These are phyloP conservation scores for Melieria picta DNA, from an alignment of 2,888 invertebrate genomes.

Conservation along the genomic window DNA sequence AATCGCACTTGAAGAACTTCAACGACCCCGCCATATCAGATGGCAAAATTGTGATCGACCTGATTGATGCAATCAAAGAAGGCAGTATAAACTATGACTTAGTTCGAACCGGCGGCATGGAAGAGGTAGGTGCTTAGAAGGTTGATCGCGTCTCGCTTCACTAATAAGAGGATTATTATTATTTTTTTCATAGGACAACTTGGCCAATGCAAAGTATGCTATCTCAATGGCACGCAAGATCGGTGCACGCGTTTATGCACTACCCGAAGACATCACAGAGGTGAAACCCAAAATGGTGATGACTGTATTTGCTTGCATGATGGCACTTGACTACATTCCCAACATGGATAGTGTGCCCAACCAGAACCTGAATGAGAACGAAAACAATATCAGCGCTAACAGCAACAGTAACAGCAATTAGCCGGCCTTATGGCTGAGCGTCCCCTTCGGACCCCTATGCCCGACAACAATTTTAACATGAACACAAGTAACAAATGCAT, in stretches of 20 bases:
- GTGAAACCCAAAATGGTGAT: constrained; percentile 99
- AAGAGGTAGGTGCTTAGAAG: constrained; percentile 74
- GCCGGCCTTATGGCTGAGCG: not conserved
- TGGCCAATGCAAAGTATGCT: constrained; percentile 99
- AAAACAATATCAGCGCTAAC: constrained; percentile 43
- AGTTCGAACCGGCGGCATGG: constrained; percentile 80
- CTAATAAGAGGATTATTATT: too few relatives aligned
- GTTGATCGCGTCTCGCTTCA: too few relatives aligned
- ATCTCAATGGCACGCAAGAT: constrained; percentile 97
- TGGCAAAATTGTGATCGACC: constrained; percentile 91
- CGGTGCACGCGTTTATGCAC: constrained; percentile 96
- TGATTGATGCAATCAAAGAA: constrained; percentile 96
- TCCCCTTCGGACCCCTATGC: too few relatives aligned
- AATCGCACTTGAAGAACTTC: constrained; percentile 80
- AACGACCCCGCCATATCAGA: constrained; percentile 90
- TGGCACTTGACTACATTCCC: constrained; percentile 96
- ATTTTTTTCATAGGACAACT: constrained; percentile 77
- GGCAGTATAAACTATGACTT: constrained; percentile 94
- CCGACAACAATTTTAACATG: constrained; percentile 27
- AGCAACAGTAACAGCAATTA: constrained; percentile 41
- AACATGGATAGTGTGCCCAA: constrained; percentile 75
- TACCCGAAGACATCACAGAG: constrained; percentile 98
- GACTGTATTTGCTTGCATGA: constrained; percentile 99
- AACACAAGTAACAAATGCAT: constrained; percentile 24
- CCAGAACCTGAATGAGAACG: constrained; percentile 59